phyloP scores from a whole-genome alignment of 2,888 invertebrate species.

The Sarcophaga rosellei region DNA sequence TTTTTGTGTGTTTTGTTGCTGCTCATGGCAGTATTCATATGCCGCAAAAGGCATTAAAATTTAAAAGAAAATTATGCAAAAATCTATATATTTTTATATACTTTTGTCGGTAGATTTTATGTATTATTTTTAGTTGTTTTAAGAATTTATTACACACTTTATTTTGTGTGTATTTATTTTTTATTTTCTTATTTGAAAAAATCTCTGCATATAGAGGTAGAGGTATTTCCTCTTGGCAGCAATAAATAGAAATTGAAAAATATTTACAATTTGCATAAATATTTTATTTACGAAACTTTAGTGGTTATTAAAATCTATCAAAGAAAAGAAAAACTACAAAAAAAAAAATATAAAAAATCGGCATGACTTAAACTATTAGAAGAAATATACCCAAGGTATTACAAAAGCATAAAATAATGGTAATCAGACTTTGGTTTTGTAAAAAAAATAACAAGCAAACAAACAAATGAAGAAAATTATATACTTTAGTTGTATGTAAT shows the following conservation, averaged over 20 bases:
- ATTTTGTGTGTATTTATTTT: conserved; percentile 11
- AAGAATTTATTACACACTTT: conserved; percentile 58
- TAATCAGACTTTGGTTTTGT: too few species aligned
- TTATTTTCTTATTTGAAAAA: background rate
- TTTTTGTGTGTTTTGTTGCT: too few species aligned
- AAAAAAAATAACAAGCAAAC: too few species aligned
- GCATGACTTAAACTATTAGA: conserved; percentile 25
- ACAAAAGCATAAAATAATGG: background rate
- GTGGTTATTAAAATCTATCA: background rate
- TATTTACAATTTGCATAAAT: conserved; percentile 47
- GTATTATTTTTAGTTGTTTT: background rate
- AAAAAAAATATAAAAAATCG: conserved; percentile 5
- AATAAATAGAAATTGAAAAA: conserved; percentile 58
- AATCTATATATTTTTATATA: conserved; percentile 43
- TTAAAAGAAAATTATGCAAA: conserved; percentile 41
- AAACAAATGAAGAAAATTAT: too few species aligned
- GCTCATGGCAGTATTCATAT: background rate
- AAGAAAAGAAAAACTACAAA: conserved; percentile 1
- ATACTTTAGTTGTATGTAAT: too few species aligned
- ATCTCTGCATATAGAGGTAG: background rate
- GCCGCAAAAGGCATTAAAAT: background rate
- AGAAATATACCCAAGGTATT: background rate
- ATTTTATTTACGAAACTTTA: conserved; percentile 26
- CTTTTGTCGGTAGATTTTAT: conserved; percentile 45
- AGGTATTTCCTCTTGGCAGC: conserved; percentile 54